Percentiles rank a stretch among this genome's conserved stretches.
Evolutionary conservation across 2,888 invertebrate species (phyloP).

Genomic region (Acanthosepion lycidas): DNA sequence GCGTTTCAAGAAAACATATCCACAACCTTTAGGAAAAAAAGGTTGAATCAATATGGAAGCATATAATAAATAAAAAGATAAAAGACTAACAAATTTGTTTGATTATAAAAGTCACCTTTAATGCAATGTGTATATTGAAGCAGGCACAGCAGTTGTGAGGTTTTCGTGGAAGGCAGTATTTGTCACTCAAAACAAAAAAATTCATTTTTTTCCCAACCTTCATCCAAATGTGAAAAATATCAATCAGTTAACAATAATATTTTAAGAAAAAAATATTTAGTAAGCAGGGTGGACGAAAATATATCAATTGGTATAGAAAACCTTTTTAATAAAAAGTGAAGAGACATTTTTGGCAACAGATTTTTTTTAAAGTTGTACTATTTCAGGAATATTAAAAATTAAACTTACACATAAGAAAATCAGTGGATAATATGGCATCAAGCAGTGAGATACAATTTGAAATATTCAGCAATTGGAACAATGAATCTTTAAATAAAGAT

Average conservation of each 20-base stretch:
- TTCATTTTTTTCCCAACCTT: conserved; percentile 16
- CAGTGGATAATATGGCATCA: background rate
- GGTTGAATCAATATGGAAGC: too few relatives aligned
- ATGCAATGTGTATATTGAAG: conserved; percentile 16
- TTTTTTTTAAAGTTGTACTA: background rate
- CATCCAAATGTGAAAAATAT: background rate
- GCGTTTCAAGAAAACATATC: too few relatives aligned
- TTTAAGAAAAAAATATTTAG: background rate
- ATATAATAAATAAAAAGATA: background rate
- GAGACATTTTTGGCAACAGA: background rate
- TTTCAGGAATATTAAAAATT: background rate
- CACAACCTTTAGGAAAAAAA: too few relatives aligned
- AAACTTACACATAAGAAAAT: background rate
- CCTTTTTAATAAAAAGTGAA: background rate
- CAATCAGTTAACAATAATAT: background rate
- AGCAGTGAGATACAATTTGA: background rate
- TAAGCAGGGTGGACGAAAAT: conserved; percentile 17
- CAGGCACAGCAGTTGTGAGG: background rate
- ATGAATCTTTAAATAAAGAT: background rate
- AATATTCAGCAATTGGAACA: background rate
- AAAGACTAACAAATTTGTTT: background rate
- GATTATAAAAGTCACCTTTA: conserved; percentile 6
- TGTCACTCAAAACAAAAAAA: background rate
- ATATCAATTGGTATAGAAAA: background rate
- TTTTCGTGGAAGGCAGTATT: conserved; percentile 17